Percentiles rank a stretch among this genome's conserved stretches.
phyloP scores from a whole-genome alignment of 2,888 invertebrate species.

The Sisyra terminalis region DNA sequence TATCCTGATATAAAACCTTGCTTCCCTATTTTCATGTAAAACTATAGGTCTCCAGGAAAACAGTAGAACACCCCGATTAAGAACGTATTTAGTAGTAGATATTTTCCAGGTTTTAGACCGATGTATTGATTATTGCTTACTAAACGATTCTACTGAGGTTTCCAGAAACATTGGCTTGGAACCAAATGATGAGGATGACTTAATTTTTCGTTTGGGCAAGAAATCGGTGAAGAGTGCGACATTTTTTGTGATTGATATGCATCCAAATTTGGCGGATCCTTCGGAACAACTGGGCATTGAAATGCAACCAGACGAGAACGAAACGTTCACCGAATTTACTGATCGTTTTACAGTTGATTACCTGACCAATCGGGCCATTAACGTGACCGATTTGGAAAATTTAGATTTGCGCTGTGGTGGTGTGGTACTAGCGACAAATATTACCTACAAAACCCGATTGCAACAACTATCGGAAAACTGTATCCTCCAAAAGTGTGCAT shows the following conservation, averaged over 20 bases:
- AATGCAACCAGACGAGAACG: slow-evolving; percentile 55
- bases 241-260: slow-evolving; percentile 50
- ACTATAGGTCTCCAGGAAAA: too few relatives aligned
- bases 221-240: slow-evolving; percentile 32
- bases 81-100: too few relatives aligned
- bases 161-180: slow-evolving; percentile 18
- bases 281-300: slow-evolving; percentile 61
- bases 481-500: slow-evolving; percentile 62
- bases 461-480: slow-evolving; percentile 48
- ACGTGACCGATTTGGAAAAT: slow-evolving; percentile 55
- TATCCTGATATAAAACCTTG: too few relatives aligned
- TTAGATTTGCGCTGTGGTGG: slow-evolving; percentile 62
- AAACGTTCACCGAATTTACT: slow-evolving; percentile 54
- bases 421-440: slow-evolving; percentile 46
- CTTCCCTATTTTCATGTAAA: too few relatives aligned
- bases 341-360: slow-evolving; percentile 51
- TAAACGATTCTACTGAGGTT: slow-evolving; percentile 16
- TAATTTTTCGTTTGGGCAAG: slow-evolving; percentile 36
- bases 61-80: too few relatives aligned
- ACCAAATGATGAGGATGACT: slow-evolving; percentile 30
- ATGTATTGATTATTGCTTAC: slow-evolving; percentile 55
- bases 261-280: slow-evolving; percentile 56
- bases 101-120: slow-evolving; percentile 32
- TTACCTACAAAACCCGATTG: slow-evolving; percentile 39
- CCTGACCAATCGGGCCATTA: slow-evolving; percentile 47